Evolutionary conservation across 2,888 invertebrate species (phyloP).

Genomic region (Gisinianus flammeolus): DNA sequence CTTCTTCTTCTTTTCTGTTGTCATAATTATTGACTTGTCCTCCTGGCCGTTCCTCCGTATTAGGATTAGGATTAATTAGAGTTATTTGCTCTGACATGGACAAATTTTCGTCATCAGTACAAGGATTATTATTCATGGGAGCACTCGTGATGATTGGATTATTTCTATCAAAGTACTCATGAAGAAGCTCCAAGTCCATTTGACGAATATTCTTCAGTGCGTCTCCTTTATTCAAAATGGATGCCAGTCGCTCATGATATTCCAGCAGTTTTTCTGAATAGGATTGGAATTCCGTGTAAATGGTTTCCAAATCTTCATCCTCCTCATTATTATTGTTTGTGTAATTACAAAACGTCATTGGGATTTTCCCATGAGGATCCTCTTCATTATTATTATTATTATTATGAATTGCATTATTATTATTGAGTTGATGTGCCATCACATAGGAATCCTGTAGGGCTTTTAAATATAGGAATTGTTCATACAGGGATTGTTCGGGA

Average conservation of each 20-base stretch:
- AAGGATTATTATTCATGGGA: too few relatives aligned
- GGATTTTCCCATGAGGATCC: too few relatives aligned
- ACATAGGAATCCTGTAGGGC: too few relatives aligned
- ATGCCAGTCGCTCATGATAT: neutral
- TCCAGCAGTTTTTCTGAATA: constrained; percentile 1
- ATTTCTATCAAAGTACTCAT: neutral
- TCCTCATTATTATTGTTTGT: neutral
- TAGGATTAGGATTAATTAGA: too few relatives aligned
- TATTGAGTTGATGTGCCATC: neutral
- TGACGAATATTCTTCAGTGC: constrained; percentile 4
- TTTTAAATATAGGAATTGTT: constrained; percentile 8
- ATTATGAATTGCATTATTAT: neutral
- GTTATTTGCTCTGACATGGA: too few relatives aligned
- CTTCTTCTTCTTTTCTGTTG: too few relatives aligned
- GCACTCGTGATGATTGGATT: neutral
- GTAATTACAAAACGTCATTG: too few relatives aligned
- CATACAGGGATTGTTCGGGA: neutral
- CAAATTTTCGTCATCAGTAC: too few relatives aligned
- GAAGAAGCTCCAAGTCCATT: constrained; percentile 6
- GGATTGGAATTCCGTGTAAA: neutral
- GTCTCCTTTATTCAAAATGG: constrained; percentile 23
- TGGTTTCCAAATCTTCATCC: neutral
- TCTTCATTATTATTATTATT: neutral
- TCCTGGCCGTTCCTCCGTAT: too few relatives aligned
- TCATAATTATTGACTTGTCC: too few relatives aligned